phyloP scores from a whole-genome alignment of 2,797 vertebrate species.

The Rhinella marina region DNA sequence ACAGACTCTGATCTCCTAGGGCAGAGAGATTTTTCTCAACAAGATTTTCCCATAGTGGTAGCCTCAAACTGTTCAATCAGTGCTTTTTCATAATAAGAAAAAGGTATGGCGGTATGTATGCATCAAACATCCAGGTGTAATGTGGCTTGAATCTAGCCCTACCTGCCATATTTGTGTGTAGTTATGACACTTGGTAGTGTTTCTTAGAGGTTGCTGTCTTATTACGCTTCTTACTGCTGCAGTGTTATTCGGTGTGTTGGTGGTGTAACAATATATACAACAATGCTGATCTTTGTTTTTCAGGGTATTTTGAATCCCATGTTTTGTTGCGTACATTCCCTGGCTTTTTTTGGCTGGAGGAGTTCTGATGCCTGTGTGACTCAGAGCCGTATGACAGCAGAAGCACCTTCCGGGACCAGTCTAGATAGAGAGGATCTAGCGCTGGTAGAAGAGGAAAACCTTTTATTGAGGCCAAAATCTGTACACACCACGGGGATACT shows the following conservation, averaged over 20 bases:
- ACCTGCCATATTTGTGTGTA: not conserved
- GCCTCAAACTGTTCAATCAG: too few species aligned
- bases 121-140: too few species aligned
- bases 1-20: too few species aligned
- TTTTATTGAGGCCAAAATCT: not conserved
- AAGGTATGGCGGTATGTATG: not conserved
- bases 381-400: not conserved
- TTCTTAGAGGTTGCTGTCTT: not conserved
- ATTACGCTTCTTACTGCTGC: not conserved
- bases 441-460: not conserved
- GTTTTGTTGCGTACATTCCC: slow-evolving; percentile 52
- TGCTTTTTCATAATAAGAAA: too few species aligned
- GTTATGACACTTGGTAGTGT: not conserved
- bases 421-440: not conserved
- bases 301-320: slow-evolving; percentile 55
- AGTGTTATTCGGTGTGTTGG: slow-evolving; percentile 14
- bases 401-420: not conserved
- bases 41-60: too few species aligned
- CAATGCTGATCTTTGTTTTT: slow-evolving; percentile 36
- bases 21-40: too few species aligned
- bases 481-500: not conserved
- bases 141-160: not conserved
- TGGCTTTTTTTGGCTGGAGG: slow-evolving; percentile 56
- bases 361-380: slow-evolving; percentile 26
- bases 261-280: slow-evolving; percentile 29